Conservation (phyloP, 2,113 vertebrate species). For the Ctenodactylus gundi region DNA sequence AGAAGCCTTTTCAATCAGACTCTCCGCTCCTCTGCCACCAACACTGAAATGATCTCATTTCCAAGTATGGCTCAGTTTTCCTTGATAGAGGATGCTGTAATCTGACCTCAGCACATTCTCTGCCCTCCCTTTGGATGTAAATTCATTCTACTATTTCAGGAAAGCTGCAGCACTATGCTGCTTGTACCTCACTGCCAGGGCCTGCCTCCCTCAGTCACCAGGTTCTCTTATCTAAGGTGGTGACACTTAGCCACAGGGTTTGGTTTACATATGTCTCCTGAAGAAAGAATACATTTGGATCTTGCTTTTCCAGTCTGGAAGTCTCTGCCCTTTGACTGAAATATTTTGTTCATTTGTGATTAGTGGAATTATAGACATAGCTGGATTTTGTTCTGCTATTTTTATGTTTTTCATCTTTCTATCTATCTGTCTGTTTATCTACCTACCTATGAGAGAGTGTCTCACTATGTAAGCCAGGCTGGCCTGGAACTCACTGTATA, state of each 20-base stretch:
- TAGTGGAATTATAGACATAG: neutral
- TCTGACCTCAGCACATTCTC: slow-evolving; percentile 10
- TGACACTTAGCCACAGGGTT: neutral
- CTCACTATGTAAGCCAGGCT: neutral
- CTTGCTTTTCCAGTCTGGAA: slow-evolving; percentile 36
- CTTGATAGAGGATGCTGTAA: neutral
- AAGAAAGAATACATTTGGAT: neutral
- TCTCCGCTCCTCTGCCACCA: neutral
- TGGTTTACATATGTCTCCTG: neutral
- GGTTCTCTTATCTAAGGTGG: neutral
- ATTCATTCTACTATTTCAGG: neutral
- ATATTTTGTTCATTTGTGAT: slow-evolving; percentile 3
- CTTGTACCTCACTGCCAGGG: neutral
- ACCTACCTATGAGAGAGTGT: neutral
- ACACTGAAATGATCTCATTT: neutral
- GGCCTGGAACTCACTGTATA: neutral
- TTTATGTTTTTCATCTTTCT: neutral
- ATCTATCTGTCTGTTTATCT: neutral
- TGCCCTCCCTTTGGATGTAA: neutral
- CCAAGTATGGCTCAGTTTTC: neutral
- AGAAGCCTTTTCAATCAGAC: slow-evolving; percentile 11
- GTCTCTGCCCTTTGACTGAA: neutral
- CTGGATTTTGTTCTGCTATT: neutral
- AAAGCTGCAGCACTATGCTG: neutral
- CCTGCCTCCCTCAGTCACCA: neutral